These are phyloP conservation scores for Raja brachyura DNA, from an alignment of 2,113 vertebrate genomes.

Conservation along the genomic window DNA sequence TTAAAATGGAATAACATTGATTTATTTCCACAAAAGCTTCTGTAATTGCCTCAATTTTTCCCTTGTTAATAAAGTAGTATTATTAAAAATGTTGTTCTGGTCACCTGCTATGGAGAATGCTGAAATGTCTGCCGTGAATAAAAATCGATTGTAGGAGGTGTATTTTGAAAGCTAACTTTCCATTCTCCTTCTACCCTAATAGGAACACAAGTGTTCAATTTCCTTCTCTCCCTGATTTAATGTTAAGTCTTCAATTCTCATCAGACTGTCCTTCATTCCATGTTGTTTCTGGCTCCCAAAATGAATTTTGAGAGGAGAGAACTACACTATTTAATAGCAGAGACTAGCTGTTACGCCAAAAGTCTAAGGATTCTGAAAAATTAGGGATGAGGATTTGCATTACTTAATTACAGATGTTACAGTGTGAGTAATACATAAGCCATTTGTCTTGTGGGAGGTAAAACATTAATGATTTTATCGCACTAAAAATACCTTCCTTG, in stretches of 20 bases:
- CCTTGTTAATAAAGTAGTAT: not conserved
- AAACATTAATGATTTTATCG: not conserved
- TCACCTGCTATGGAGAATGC: not conserved
- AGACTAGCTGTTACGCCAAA: not conserved
- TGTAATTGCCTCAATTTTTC: not conserved
- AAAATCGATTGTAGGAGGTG: not conserved
- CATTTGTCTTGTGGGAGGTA: not conserved
- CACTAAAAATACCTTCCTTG: not conserved
- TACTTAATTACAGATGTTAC: not conserved
- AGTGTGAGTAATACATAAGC: not conserved
- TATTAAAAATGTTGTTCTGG: not conserved
- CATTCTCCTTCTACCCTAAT: not conserved
- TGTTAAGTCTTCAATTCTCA: not conserved
- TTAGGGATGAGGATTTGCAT: not conserved
- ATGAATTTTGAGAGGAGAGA: not conserved
- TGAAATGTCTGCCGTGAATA: not conserved
- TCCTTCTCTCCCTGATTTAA: not conserved
- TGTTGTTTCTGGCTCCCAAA: not conserved
- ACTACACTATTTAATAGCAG: not conserved
- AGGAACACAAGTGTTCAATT: not conserved
- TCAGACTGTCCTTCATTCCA: too few species aligned
- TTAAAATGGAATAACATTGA: not conserved
- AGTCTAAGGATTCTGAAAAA: conserved; percentile 7
- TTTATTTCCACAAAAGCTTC: not conserved
- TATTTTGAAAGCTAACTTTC: not conserved